Conservation (phyloP, 2,797 vertebrate genomes). For the Dryobates pubescens region DNA sequence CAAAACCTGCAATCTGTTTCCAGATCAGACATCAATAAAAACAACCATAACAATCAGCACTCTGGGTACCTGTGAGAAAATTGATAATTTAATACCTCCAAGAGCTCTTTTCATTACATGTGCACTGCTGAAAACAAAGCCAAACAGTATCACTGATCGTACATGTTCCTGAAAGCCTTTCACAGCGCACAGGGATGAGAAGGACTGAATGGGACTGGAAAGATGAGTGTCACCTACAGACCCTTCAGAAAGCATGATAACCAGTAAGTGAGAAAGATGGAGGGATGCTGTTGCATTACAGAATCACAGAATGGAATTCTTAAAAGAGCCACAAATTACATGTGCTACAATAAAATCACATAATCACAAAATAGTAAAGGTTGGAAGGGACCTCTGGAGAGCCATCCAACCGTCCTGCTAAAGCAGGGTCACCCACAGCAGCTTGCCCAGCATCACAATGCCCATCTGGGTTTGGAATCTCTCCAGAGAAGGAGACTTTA, state of each 20-base stretch:
- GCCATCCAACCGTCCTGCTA: no score
- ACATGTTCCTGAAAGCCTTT: background rate
- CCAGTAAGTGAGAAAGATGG: background rate
- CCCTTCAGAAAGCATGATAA: background rate
- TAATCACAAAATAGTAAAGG: no score
- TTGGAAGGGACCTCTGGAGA: no score
- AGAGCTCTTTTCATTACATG: background rate
- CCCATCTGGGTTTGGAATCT: no score
- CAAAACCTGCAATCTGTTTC: background rate
- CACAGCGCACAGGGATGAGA: rapidly evolving
- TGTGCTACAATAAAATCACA: no score
- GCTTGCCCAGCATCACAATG: no score
- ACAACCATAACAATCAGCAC: background rate
- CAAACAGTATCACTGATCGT: rapidly evolving
- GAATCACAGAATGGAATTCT: no score
- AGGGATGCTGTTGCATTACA: background rate
- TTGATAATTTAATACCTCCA: background rate
- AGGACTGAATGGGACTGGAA: rapidly evolving
- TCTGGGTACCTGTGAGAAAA: background rate
- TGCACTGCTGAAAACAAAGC: background rate
- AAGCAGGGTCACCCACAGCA: no score
- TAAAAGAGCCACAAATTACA: no score
- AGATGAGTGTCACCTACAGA: no score
- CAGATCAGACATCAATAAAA: slow-evolving; percentile 28
- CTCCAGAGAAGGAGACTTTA: no score